Percentiles rank a stretch among this genome's conserved stretches.
These are phyloP conservation scores for Eulemur mongoz DNA, from an alignment of 2,797 vertebrate species.

Conservation along the genomic window DNA sequence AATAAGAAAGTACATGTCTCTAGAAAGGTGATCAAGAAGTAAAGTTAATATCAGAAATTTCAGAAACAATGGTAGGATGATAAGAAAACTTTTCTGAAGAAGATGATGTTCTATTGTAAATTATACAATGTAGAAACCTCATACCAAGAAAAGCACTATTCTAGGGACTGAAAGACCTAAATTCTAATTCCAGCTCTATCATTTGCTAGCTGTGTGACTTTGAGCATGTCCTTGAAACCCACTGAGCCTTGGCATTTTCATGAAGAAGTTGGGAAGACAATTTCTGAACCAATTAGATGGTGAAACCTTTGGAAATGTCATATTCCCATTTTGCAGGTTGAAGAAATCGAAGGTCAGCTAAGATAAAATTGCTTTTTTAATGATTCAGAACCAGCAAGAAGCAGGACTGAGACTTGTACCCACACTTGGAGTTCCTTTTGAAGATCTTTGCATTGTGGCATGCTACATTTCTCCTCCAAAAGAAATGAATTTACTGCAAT, in stretches of 20 bases:
- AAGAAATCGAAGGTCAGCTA: not conserved
- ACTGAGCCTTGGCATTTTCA: not conserved
- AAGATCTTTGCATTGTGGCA: not conserved
- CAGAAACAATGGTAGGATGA: not conserved
- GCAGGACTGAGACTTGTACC: not conserved
- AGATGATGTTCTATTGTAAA: not conserved
- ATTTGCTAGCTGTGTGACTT: not conserved
- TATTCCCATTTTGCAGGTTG: not conserved
- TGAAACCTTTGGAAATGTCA: not conserved
- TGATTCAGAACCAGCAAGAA: not conserved
- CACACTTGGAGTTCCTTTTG: not conserved
- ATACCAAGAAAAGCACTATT: not conserved
- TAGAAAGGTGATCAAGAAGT: not conserved
- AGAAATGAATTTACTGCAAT: not conserved
- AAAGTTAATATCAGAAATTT: not conserved
- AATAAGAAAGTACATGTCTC: not conserved
- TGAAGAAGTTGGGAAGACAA: not conserved
- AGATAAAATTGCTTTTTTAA: not conserved
- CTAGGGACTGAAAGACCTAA: not conserved
- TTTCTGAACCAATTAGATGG: not conserved
- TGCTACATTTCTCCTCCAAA: not conserved
- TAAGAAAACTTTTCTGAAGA: not conserved
- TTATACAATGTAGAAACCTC: not conserved
- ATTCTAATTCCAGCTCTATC: not conserved
- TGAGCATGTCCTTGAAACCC: not conserved